Conservation (phyloP, 2,113 vertebrate species). For the Capreolus pygargus region DNA sequence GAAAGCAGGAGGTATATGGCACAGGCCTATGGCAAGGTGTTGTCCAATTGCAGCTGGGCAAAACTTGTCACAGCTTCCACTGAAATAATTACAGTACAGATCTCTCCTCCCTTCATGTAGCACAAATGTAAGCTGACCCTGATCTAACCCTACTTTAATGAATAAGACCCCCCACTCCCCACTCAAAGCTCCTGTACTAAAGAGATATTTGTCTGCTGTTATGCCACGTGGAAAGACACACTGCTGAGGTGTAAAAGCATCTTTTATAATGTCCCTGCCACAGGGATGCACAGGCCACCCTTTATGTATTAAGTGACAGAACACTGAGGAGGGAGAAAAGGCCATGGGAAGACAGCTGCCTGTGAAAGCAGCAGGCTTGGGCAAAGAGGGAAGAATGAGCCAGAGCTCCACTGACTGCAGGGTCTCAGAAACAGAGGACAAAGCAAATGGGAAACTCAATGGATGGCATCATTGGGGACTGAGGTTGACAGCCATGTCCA, state of each 20-base stretch:
- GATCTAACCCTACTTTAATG: neutral
- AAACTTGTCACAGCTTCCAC: neutral
- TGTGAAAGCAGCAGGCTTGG: neutral
- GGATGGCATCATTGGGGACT: neutral
- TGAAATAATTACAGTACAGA: neutral
- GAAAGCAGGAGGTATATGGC: neutral
- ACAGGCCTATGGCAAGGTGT: neutral
- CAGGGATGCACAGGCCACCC: neutral
- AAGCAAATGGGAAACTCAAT: neutral
- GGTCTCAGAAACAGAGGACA: neutral
- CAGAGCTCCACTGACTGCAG: neutral
- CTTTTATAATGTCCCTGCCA: neutral
- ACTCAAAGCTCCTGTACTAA: neutral
- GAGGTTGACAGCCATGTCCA: neutral
- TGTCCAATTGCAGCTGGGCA: neutral
- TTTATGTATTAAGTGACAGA: neutral
- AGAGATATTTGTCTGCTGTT: neutral
- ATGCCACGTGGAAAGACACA: neutral
- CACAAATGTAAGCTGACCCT: neutral
- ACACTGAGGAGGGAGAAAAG: neutral
- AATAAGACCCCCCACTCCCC: neutral
- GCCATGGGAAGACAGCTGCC: neutral
- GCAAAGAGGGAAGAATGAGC: neutral
- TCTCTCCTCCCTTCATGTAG: too few species aligned
- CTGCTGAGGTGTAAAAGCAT: neutral